Base-by-base conservation (phyloP, 2,113 vertebrate genomes). In the Gobius niger region DNA sequence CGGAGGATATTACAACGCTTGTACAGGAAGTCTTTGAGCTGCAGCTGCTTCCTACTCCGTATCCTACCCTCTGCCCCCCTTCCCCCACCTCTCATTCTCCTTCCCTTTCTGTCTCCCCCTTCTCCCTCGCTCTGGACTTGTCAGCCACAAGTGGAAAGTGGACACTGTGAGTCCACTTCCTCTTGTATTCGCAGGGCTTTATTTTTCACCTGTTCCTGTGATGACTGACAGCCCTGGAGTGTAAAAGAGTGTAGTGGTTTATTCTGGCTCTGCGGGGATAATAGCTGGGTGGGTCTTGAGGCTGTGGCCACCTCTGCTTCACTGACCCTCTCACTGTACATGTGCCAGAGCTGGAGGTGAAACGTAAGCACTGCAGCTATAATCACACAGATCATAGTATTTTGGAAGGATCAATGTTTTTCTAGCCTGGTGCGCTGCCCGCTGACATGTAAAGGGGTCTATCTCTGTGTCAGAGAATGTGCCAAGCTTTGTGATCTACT, bases 31-130 rank as follows among this genome's bases (percentile, higher is more conserved):
- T 82, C 75, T 85, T 91, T 70, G 73, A 84, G 70, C 86, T 82
- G 72, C 85, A 90, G 85, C 83, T 90, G 85, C 84, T 88, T 85
- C 87, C 83, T 83, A 78, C 75, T 70, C 68, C 78, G 80, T 9
- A 42, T 87, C 85, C 82, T 81, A 83, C 77, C 71, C 50, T 52
- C 50, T 16, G 15, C 16, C 50, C 8, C 50, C 15, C 47, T 13
- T 15, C 47, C 15, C 47, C 15, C 7, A 12, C 47, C 47, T 15
- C 47, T 14, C 47, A 5, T 7, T n/a, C 14, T 50, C 49, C n/a
- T 7, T 7, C 14, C 14, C 49, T 50, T 7, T n/a, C 49, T 50
- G 14, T n/a, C 12, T n/a, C 14, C n/a, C 15, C 14, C 15, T n/a
- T n/a, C 7, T 50, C 49, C 16, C 13, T n/a, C 49, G 15, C 14